Percentiles rank a stretch among this genome's conserved stretches.
These are phyloP conservation scores for Catharus ustulatus DNA, from an alignment of 2,797 vertebrate species.

Conservation along the genomic window DNA sequence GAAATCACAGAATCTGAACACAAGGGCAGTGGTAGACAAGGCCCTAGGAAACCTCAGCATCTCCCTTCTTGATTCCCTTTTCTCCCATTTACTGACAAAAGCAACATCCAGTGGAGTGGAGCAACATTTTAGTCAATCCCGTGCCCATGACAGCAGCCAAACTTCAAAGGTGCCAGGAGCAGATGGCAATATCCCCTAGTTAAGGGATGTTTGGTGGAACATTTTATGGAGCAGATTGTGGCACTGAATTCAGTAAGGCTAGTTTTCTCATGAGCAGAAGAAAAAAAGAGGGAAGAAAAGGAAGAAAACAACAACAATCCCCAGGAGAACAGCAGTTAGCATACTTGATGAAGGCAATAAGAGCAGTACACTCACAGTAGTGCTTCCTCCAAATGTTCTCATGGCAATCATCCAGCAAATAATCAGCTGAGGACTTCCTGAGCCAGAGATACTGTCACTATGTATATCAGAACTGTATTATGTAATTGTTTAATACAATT, in stretches of 20 bases:
- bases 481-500: not conserved
- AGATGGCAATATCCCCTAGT: not conserved
- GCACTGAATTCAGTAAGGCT: not conserved
- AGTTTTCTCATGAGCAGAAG: not conserved
- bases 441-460: not conserved
- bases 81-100: not conserved
- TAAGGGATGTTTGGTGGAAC: not conserved
- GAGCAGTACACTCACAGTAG: not conserved
- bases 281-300: not conserved
- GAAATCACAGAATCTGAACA: not conserved
- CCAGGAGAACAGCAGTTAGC: not conserved
- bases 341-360: not conserved
- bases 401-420: not conserved
- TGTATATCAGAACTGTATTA: not conserved
- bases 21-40: not conserved
- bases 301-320: not conserved
- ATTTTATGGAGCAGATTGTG: not conserved
- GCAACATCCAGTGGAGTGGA: not conserved
- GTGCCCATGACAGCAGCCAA: not conserved
- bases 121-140: not conserved
- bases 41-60: not conserved
- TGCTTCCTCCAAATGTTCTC: conserved; percentile 3
- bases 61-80: not conserved
- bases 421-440: not conserved
- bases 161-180: not conserved